Evolutionary conservation across 2,888 invertebrate species (phyloP).

Genomic region (Tenthredo livida): DNA sequence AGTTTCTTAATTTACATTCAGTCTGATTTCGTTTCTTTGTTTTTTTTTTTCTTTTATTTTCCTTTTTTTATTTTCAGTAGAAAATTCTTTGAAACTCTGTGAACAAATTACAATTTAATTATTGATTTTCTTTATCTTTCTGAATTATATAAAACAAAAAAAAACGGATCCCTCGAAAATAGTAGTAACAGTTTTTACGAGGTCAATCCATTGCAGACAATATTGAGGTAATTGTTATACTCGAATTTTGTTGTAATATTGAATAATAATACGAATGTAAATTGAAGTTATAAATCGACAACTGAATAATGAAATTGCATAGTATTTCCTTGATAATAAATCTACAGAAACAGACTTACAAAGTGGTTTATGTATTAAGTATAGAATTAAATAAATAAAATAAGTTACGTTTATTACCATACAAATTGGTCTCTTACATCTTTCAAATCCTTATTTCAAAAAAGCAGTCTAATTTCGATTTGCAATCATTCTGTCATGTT

Average conservation of each 20-base stretch:
- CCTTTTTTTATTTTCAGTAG: background rate
- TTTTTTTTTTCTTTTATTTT: background rate
- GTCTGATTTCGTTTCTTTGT: background rate
- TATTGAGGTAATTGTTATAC: constrained; percentile 16
- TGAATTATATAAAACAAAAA: background rate
- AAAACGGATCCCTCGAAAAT: background rate
- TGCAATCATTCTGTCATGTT: background rate
- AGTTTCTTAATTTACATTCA: background rate
- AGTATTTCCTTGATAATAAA: background rate
- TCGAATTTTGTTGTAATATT: constrained; percentile 6
- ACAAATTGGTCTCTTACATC: constrained; percentile 32
- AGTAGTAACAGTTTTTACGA: constrained; percentile 2
- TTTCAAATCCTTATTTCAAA: constrained; percentile 24
- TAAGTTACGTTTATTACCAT: constrained; percentile 49
- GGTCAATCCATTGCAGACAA: constrained; percentile 4
- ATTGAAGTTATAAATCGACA: background rate
- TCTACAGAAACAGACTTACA: constrained; percentile 17
- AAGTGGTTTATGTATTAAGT: constrained; percentile 37
- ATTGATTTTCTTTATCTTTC: background rate
- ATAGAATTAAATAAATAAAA: constrained; percentile 46
- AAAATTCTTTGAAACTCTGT: background rate
- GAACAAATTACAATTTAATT: background rate
- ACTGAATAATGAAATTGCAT: background rate
- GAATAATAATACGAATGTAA: constrained; percentile 4
- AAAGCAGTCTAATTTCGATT: constrained; percentile 25